A percentile compares a stretch with the other conserved stretches of the same genome.
Conservation (phyloP, 1,140 invertebrate genomes). For the Phocides pigmalion region DNA sequence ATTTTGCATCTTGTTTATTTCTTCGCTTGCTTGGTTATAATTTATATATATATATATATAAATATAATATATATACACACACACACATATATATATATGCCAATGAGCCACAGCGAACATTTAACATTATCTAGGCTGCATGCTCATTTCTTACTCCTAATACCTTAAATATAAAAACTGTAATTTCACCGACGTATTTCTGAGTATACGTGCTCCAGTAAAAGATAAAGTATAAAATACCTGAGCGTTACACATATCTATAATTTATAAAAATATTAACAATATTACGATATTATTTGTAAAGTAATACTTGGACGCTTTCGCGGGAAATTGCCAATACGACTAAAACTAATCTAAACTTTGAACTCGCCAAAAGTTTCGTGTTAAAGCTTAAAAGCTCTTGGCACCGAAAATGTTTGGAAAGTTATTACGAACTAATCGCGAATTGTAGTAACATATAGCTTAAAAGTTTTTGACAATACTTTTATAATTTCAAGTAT, state of each 20-base stretch:
- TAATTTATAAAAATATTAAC: not conserved
- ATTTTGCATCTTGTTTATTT: no score
- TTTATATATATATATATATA: no score
- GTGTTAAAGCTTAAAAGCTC: slow-evolving; percentile 5
- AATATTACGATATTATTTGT: not conserved
- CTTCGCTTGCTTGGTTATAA: no score
- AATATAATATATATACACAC: no score
- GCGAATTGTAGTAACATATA: not conserved
- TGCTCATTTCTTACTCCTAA: no score
- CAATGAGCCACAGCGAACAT: no score
- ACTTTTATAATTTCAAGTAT: not conserved
- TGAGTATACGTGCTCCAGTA: no score
- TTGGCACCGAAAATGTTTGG: not conserved
- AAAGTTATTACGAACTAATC: not conserved
- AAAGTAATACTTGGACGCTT: not conserved
- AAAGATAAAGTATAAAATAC: no score
- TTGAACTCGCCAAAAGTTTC: not conserved
- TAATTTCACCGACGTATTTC: no score
- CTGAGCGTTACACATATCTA: not conserved
- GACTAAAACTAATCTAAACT: not conserved
- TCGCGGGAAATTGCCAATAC: not conserved
- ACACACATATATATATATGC: no score
- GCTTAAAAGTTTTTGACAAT: not conserved
- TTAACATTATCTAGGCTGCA: no score
- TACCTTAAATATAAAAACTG: no score